Conservation (phyloP, 2,113 vertebrate genomes). For the Spea bombifrons region DNA sequence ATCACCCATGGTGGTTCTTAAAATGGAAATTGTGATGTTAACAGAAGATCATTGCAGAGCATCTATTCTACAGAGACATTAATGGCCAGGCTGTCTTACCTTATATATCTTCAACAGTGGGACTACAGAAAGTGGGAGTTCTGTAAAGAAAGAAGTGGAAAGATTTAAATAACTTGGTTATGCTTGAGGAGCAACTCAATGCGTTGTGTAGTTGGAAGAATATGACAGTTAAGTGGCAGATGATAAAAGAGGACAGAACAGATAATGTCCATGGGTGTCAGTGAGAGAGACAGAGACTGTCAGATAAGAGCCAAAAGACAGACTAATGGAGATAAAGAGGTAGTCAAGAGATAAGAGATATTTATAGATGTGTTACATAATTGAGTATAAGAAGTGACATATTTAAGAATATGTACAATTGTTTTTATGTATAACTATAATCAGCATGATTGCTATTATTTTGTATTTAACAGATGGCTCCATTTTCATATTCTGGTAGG, state of each 20-base stretch:
- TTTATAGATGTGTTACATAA: conserved; percentile 20
- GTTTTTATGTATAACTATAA: too few species aligned
- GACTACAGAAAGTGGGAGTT: not conserved
- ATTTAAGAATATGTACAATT: too few species aligned
- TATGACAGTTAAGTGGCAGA: not conserved
- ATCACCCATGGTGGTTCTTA: conserved; percentile 66
- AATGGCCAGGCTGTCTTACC: not conserved
- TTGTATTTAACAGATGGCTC: too few species aligned
- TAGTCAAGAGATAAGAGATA: conserved; percentile 1
- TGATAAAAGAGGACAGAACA: not conserved
- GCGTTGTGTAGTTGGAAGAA: not conserved
- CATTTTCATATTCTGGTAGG: too few species aligned
- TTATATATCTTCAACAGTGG: conserved; percentile 5
- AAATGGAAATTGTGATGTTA: not conserved
- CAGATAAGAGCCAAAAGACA: conserved; percentile 22
- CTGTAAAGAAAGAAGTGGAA: conserved; percentile 11
- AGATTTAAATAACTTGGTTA: not conserved
- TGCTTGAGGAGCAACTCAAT: not conserved
- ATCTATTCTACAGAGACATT: not conserved
- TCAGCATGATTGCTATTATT: too few species aligned
- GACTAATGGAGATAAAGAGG: not conserved
- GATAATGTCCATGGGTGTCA: not conserved
- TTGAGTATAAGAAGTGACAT: not conserved
- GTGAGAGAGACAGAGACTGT: not conserved
- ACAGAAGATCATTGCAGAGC: not conserved